Conservation (phyloP, 2,113 vertebrate genomes). For the Odobenus rosmarus region DNA sequence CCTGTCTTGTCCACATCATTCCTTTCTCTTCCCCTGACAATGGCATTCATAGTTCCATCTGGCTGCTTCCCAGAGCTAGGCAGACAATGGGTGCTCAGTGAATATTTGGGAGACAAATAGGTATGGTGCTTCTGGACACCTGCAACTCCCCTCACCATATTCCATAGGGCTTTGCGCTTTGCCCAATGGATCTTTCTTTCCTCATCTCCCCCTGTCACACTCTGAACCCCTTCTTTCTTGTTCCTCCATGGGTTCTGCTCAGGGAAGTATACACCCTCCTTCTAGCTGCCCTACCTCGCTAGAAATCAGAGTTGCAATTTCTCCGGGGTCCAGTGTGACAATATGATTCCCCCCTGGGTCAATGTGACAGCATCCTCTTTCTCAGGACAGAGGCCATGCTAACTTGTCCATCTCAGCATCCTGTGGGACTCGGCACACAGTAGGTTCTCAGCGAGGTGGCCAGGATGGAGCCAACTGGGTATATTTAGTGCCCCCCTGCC, state of each 20-base stretch:
- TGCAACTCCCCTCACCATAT: accelerated
- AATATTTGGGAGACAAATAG: background rate
- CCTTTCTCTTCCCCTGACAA: background rate
- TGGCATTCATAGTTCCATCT: background rate
- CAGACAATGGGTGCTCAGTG: background rate
- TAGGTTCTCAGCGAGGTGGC: background rate
- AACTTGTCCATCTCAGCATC: background rate
- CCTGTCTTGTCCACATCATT: too few species aligned
- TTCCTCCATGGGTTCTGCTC: background rate
- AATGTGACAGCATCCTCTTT: accelerated
- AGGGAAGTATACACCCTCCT: background rate
- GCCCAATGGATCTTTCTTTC: background rate
- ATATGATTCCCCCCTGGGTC: accelerated
- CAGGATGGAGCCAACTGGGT: accelerated
- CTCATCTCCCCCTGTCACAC: too few species aligned
- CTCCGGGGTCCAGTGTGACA: too few species aligned
- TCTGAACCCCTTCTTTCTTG: background rate
- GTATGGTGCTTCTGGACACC: background rate
- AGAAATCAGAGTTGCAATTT: background rate
- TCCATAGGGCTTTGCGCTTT: background rate
- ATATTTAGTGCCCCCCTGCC: background rate
- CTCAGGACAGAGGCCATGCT: background rate
- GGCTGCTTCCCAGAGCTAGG: background rate
- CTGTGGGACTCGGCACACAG: background rate
- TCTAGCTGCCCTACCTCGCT: background rate